Evolutionary conservation across 2,797 vertebrate species (phyloP).

Genomic region (Heteromormyrus szaboi): DNA sequence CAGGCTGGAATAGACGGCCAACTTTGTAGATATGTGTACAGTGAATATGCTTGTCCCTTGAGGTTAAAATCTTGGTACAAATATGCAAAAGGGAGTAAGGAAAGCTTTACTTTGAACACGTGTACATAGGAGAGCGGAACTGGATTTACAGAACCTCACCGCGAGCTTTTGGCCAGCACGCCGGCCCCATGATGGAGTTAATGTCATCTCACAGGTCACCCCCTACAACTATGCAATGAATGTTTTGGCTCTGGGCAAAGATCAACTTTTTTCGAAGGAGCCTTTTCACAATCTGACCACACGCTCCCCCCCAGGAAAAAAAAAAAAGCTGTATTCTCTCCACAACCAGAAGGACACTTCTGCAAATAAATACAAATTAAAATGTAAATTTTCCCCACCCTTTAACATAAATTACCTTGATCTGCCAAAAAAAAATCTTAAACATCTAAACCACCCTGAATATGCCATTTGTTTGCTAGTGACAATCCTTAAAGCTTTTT

Average conservation of each 20-base stretch:
- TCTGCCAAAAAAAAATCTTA: slow-evolving; percentile 12
- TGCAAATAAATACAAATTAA: slow-evolving; percentile 32
- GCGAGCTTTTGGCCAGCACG: slow-evolving; percentile 75
- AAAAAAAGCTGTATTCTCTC: slow-evolving; percentile 79
- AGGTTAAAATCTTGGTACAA: slow-evolving; percentile 80
- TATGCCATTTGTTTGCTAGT: slow-evolving; percentile 38
- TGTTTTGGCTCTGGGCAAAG: slow-evolving; percentile 71
- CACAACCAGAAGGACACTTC: slow-evolving; percentile 51
- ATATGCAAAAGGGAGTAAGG: slow-evolving; percentile 97
- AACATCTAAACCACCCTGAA: background rate
- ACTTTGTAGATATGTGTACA: slow-evolving; percentile 83
- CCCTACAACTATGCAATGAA: slow-evolving; percentile 98
- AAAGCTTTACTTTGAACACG: slow-evolving; percentile 98
- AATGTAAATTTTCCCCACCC: background rate
- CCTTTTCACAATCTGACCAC: slow-evolving; percentile 65
- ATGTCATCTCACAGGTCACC: slow-evolving; percentile 77
- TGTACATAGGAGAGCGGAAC: slow-evolving; percentile 85
- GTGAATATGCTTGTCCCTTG: slow-evolving; percentile 67
- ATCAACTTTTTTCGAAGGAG: slow-evolving; percentile 70
- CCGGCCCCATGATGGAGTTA: slow-evolving; percentile 55
- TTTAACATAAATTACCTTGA: background rate
- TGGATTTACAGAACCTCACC: slow-evolving; percentile 75
- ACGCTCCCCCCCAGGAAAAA: slow-evolving; percentile 35
- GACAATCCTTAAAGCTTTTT: slow-evolving; percentile 52
- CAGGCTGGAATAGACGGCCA: slow-evolving; percentile 45